Evolutionary conservation across 2,113 vertebrate genomes (phyloP), one percentile per base, ranked within the genome.

Genomic region (Chelonoidis abingdonii): DNA sequence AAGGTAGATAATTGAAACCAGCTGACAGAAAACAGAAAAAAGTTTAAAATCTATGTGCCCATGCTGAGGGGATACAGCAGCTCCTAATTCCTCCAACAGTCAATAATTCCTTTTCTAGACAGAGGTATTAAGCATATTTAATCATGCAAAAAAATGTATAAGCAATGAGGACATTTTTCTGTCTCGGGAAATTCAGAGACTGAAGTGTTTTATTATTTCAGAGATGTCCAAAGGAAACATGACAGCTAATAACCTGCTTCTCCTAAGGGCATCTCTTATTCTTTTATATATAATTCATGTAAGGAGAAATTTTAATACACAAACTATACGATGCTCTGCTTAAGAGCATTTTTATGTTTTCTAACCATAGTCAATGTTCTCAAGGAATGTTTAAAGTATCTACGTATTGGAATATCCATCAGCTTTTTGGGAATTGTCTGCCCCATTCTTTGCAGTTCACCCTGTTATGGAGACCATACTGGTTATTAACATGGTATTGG

Each of bases 1-100:
- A 92, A 93, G 17, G 92, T 80, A 88, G n/a, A 94, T 92, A 94
- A 96, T 92, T 96, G 83, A 95, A 95, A 94, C 93, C 94, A 96
- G 91, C 85, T 95, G 96, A 95, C 87, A 56, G 89, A 96, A 87
- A 97, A 89, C 91, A 94, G 93, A 95, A 96, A 93, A 56, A 76
- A 82, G 47, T 92, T 90, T 94, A 91, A 97, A 97, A 93, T 95
- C 72, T 92, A 93, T 92, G 93, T 96, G 93, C 57, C 59, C 84
- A 84, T 82, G 88, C 57, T 93, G 93, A 92, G 75, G 75, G 80
- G 80, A 41, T 84, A 97, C 85, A 93, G 93, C 44, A 38, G 65
- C 84, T 96, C 93, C 92, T 90, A 92, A 84, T 89, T 88, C 89
- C 96, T 95, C 80, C 85, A 96, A 94, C 1, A 93, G 80, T 87